Evolutionary conservation across 2,797 vertebrate genomes (phyloP).

Genomic region (Peromyscus melanophrys): DNA sequence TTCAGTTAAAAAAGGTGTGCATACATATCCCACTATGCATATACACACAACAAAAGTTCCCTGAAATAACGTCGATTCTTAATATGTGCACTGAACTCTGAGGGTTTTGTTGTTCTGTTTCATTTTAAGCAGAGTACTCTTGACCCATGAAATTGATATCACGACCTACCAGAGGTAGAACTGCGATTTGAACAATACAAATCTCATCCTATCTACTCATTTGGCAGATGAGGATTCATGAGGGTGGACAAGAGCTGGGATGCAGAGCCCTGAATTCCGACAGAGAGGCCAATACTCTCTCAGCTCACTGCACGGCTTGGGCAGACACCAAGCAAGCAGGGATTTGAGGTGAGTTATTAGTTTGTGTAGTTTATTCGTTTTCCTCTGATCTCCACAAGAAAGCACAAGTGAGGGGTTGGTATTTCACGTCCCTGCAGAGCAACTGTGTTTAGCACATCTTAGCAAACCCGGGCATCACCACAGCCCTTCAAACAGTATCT

Average conservation of each 20-base stretch:
- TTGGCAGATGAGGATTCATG: background rate
- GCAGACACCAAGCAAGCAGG: background rate
- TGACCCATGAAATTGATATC: constrained; percentile 63
- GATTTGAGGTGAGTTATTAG: background rate
- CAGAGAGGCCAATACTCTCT: too few species aligned
- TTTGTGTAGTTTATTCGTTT: constrained; percentile 12
- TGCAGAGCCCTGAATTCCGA: background rate
- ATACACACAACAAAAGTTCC: background rate
- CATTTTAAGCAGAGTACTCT: constrained; percentile 55
- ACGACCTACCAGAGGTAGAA: background rate
- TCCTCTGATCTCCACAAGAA: background rate
- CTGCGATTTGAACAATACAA: constrained; percentile 7
- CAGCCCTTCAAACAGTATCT: background rate
- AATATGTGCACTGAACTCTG: constrained; percentile 7
- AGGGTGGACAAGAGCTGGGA: background rate
- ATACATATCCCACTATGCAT: background rate
- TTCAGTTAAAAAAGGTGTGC: background rate
- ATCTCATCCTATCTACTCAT: background rate
- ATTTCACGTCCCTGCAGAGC: background rate
- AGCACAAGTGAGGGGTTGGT: background rate
- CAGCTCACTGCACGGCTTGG: background rate
- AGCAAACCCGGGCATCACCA: background rate
- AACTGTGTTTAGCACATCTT: background rate
- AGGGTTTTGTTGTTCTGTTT: background rate
- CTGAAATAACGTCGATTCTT: constrained; percentile 2